These are phyloP conservation scores for Thecophora atra DNA, from an alignment of 2,888 invertebrate species.

Conservation along the genomic window DNA sequence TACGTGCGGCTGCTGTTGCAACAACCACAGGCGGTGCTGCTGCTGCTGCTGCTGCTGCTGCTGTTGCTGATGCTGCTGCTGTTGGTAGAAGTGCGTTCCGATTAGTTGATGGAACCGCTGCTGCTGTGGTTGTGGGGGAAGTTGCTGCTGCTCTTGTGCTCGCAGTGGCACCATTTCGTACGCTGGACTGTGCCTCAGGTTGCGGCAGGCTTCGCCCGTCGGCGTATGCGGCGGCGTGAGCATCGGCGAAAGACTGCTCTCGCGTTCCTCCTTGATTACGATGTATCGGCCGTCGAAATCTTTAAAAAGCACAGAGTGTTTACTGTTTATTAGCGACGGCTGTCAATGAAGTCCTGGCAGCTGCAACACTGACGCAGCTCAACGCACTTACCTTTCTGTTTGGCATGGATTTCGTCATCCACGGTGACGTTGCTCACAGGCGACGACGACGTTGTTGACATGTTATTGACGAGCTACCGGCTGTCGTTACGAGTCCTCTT, in stretches of 20 bases:
- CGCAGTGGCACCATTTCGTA: constrained; percentile 57
- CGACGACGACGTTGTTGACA: constrained; percentile 65
- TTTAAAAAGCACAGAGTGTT: constrained; percentile 53
- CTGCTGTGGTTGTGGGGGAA: constrained; percentile 44
- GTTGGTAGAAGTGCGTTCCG: constrained; percentile 48
- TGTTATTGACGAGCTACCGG: constrained; percentile 44
- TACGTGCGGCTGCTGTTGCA: constrained; percentile 46
- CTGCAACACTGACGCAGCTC: constrained; percentile 10
- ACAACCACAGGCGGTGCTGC: constrained; percentile 41
- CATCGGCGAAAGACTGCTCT: constrained; percentile 69
- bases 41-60: constrained; percentile 40
- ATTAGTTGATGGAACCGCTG: constrained; percentile 37
- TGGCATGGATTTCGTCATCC: constrained; percentile 64
- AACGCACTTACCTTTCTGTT: constrained; percentile 63
- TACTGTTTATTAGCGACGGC: background rate
- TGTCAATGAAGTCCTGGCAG: background rate
- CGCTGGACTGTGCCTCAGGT: constrained; percentile 46
- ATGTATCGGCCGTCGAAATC: constrained; percentile 72
- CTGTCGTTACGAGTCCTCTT: background rate
- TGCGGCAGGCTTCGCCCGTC: constrained; percentile 68
- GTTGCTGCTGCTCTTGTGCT: constrained; percentile 45
- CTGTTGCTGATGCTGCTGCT: constrained; percentile 40
- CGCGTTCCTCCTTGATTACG: constrained; percentile 72
- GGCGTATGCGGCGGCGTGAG: constrained; percentile 80
- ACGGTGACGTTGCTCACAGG: constrained; percentile 67